Base-by-base conservation (phyloP, 2,888 invertebrate species). In the Eupithecia subfuscata region DNA sequence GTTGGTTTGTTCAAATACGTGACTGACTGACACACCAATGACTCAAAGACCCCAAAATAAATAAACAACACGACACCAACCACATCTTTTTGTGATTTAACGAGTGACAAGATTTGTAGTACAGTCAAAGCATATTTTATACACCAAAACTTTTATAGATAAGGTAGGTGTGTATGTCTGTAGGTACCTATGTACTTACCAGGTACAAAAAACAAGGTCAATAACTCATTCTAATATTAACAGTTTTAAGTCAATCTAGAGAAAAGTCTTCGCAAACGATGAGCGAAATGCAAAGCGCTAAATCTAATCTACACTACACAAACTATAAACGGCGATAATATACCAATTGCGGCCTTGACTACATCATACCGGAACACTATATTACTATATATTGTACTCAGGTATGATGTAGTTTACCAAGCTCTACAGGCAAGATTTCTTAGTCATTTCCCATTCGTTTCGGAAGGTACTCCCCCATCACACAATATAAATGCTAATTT, bases 171-270 rank as follows among this genome's bases (percentile, higher is more conserved):
- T 37, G 37, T 65, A 18, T 25, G 8, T 25, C 6, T 11, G 63
- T 25, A 63, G 25, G 63, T 64, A 64, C 11, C 69, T 25, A 1
- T 11, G 63, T 25, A 63, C 14, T 30, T 64, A 64, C 11, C 69
- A 1, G 9, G n/a, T 40, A 45, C 72, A 69, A 75, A 76, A 78
- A 78, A 75, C 73, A 80, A 79, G 80, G 79, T 80, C 79, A 75
- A 72, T 68, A 68, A 43, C 68, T 79, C 75, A 76, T 79, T 76
- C 75, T 30, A 30, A 30, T 72, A 63, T 67, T 70, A 76, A 30
- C 45, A 40, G 43, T 18, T 52, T 60, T 43, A 69, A 11, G 74
- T 4, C 11, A 22, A n/a, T 40, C n/a, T 25, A 45, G 68, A 68
- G 7, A 45, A 43, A 68, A 40, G n/a, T 8, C 22, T 22, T 12